phyloP scores from a whole-genome alignment of 1,140 invertebrate genomes.

The Pygmarrhopalites habei region DNA sequence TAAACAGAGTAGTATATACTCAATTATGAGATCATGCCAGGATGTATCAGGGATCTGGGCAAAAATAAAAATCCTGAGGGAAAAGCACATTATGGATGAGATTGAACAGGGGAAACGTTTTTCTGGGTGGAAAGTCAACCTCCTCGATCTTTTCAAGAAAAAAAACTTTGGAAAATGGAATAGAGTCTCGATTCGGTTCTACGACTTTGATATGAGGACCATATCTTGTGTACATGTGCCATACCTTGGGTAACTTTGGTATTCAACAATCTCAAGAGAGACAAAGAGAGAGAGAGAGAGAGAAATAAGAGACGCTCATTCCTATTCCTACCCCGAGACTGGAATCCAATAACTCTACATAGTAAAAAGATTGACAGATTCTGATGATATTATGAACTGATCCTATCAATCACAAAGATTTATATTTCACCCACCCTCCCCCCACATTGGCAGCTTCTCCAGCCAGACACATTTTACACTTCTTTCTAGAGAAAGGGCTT shows the following conservation, averaged over 20 bases:
- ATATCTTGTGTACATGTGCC: neutral
- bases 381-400: slow-evolving; percentile 20
- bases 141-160: too few species aligned
- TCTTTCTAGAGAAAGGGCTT: too few species aligned
- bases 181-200: neutral
- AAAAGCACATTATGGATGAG: neutral
- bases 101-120: neutral
- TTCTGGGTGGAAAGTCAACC: neutral
- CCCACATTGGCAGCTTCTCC: neutral
- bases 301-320: too few species aligned
- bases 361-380: slow-evolving; percentile 13
- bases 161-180: neutral
- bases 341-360: slow-evolving; percentile 7
- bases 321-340: slow-evolving; percentile 3
- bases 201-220: neutral
- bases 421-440: neutral
- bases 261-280: slow-evolving; percentile 9
- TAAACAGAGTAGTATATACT: too few species aligned
- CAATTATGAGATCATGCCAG: too few species aligned
- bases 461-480: neutral
- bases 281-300: neutral
- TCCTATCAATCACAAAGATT: slow-evolving; percentile 17
- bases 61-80: too few species aligned
- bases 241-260: neutral
- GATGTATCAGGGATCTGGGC: too few species aligned